Conservation (phyloP, 2,888 invertebrate species). For the Drosophila anomelani region DNA sequence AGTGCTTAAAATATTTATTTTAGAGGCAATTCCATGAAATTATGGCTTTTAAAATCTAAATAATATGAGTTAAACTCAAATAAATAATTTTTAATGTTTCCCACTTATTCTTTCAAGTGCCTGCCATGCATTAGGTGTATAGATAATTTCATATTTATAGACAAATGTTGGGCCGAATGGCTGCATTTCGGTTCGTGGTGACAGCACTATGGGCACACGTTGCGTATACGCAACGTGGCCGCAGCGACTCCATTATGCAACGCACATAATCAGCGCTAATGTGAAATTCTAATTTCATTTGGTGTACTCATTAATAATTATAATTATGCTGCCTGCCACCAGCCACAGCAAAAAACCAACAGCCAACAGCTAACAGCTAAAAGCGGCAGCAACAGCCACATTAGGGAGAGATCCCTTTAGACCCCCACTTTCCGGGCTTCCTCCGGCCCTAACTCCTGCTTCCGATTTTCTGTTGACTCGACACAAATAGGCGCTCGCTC, state of each 20-base stretch:
- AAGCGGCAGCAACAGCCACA: conserved; percentile 8
- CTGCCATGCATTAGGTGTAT: conserved; percentile 15
- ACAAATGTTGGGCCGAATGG: conserved; percentile 9
- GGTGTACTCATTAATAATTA: conserved; percentile 65
- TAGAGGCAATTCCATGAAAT: too few relatives aligned
- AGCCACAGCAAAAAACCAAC: conserved; percentile 19
- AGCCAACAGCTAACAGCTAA: conserved; percentile 9
- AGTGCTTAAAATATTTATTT: background rate
- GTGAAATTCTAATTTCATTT: conserved; percentile 65
- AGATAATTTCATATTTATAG: conserved; percentile 45
- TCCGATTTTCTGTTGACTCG: conserved; percentile 51
- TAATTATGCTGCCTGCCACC: conserved; percentile 45
- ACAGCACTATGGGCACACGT: conserved; percentile 10
- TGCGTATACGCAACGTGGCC: conserved; percentile 49
- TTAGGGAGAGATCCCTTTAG: background rate
- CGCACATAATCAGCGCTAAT: conserved; percentile 56
- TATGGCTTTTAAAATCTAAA: background rate
- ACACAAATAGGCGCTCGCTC: conserved; percentile 45
- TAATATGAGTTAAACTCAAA: too few relatives aligned
- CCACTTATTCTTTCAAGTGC: background rate
- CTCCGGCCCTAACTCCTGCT: conserved; percentile 24
- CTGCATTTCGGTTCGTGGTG: conserved; percentile 19
- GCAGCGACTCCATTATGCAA: conserved; percentile 57
- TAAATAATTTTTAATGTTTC: too few relatives aligned
- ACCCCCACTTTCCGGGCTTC: background rate